Evolutionary conservation across 2,797 vertebrate genomes (phyloP).

Genomic region (Labeo calbasu): DNA sequence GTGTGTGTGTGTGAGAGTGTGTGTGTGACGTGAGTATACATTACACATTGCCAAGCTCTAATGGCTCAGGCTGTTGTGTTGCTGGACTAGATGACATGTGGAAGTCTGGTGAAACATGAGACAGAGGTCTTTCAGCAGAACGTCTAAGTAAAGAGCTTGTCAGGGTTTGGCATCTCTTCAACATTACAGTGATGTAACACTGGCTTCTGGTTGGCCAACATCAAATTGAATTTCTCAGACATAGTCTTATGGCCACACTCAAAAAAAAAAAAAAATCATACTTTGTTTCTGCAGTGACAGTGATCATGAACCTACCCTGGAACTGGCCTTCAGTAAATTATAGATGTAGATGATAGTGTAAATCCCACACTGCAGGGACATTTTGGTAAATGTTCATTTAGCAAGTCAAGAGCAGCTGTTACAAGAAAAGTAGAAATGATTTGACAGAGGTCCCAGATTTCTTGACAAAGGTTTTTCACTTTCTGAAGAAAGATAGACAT

Average conservation of each 20-base stretch:
- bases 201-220: constrained; percentile 28
- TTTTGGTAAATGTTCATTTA: neutral
- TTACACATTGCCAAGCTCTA: constrained; percentile 64
- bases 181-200: constrained; percentile 43
- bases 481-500: too few relatives aligned
- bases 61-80: constrained; percentile 57
- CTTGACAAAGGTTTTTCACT: too few relatives aligned
- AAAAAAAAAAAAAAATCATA: neutral
- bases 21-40: constrained; percentile 21
- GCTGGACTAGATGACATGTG: constrained; percentile 46
- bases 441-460: neutral
- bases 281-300: neutral
- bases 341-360: neutral
- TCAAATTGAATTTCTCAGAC: neutral
- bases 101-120: constrained; percentile 61
- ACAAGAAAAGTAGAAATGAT: neutral
- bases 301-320: neutral
- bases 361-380: neutral
- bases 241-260: neutral
- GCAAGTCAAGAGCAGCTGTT: neutral
- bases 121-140: constrained; percentile 39
- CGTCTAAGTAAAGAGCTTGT: neutral
- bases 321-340: neutral
- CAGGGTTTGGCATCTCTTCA: constrained; percentile 44
- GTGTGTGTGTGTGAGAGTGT: constrained; percentile 41